These are phyloP conservation scores for Gymnorhina tibicen DNA, from an alignment of 2,113 vertebrate species.

Conservation along the genomic window DNA sequence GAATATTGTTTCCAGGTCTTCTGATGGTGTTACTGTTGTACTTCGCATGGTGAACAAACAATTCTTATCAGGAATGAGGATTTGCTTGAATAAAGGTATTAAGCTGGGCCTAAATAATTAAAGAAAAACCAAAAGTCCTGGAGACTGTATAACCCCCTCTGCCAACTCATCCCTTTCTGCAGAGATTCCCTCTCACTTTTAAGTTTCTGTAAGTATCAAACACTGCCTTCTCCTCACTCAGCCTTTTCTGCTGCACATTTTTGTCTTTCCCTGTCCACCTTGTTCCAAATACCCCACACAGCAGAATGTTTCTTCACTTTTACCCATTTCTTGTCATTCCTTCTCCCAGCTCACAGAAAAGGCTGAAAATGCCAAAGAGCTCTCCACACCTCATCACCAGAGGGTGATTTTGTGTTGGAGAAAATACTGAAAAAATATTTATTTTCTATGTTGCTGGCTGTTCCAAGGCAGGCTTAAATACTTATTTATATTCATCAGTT, in stretches of 20 bases:
- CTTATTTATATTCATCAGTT: background rate
- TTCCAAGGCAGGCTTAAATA: background rate
- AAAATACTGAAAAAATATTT: background rate
- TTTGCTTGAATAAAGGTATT: background rate
- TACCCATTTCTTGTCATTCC: rapidly evolving
- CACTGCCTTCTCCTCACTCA: background rate
- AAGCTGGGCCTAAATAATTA: background rate
- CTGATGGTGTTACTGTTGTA: background rate
- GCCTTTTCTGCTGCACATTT: background rate
- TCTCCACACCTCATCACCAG: background rate
- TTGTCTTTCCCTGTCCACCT: background rate
- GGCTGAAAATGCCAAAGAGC: background rate
- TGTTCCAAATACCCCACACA: background rate
- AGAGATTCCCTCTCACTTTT: background rate
- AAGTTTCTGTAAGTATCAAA: background rate
- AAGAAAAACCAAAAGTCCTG: background rate
- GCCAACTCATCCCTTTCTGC: rapidly evolving
- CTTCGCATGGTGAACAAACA: background rate
- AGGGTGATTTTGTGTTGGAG: background rate
- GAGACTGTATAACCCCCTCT: background rate
- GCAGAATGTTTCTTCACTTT: background rate
- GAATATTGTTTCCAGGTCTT: background rate
- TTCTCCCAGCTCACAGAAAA: background rate
- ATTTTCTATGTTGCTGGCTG: background rate
- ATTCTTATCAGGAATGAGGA: background rate